Conservation (phyloP, 1,140 invertebrate species). For the Aphis gossypii region DNA sequence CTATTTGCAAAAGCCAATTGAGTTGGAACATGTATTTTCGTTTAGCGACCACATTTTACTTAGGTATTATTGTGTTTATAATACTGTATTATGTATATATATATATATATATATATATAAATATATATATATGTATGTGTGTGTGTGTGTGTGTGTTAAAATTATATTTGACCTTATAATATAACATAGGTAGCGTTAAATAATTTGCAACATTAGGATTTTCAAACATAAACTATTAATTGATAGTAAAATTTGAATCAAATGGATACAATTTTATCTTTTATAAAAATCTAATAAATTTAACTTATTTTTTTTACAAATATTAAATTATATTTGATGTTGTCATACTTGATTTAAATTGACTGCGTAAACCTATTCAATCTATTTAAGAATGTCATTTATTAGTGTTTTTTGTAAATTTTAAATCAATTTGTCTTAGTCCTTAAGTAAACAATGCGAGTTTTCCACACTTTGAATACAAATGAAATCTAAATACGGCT, state of each 20-base stretch:
- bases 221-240: neutral
- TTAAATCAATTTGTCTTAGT: neutral
- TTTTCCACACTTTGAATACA: neutral
- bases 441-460: neutral
- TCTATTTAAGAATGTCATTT: neutral
- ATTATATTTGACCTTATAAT: neutral
- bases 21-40: neutral
- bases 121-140: no score
- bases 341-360: neutral
- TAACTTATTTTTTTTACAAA: neutral
- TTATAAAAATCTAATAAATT: no score
- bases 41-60: neutral
- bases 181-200: neutral
- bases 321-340: neutral
- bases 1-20: slow-evolving; percentile 1
- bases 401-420: neutral
- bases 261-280: no score
- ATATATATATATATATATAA: no score
- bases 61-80: neutral
- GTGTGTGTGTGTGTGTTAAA: no score
- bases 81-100: no score
- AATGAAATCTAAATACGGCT: neutral
- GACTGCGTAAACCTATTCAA: neutral
- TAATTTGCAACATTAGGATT: neutral
- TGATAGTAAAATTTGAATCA: neutral